Conservation (phyloP, 2,888 invertebrate genomes). For the Leucophenga maculata region DNA sequence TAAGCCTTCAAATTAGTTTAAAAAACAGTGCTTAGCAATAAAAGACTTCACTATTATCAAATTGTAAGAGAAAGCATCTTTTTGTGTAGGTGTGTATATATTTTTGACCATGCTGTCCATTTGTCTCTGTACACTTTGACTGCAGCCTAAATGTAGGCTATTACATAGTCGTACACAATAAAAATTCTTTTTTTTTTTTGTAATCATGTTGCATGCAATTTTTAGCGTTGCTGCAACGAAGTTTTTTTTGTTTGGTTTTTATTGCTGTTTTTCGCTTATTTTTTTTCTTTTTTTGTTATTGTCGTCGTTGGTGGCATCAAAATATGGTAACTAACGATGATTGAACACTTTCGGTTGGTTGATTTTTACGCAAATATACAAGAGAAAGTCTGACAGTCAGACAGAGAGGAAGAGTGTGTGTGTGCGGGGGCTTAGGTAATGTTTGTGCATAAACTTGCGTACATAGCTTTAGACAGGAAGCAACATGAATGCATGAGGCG, state of each 20-base stretch:
- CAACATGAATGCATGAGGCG: not conserved
- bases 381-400: not conserved
- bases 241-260: constrained; percentile 32
- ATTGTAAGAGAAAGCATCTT: no score
- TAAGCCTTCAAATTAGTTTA: no score
- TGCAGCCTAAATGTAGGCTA: not conserved
- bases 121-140: no score
- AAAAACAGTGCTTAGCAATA: no score
- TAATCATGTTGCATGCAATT: not conserved
- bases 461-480: constrained; percentile 34
- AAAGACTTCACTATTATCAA: no score
- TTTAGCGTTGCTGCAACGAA: constrained; percentile 13
- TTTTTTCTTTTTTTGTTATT: constrained; percentile 22
- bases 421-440: not conserved
- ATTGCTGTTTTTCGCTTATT: constrained; percentile 30
- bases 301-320: constrained; percentile 46
- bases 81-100: no score
- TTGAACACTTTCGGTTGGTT: constrained; percentile 67
- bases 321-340: constrained; percentile 68
- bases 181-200: not conserved
- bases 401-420: not conserved
- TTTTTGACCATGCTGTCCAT: no score
- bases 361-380: constrained; percentile 47
- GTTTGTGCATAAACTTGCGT: not conserved
- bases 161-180: not conserved